phyloP scores from a whole-genome alignment of 2,113 vertebrate species.

The Megalops atlanticus region DNA sequence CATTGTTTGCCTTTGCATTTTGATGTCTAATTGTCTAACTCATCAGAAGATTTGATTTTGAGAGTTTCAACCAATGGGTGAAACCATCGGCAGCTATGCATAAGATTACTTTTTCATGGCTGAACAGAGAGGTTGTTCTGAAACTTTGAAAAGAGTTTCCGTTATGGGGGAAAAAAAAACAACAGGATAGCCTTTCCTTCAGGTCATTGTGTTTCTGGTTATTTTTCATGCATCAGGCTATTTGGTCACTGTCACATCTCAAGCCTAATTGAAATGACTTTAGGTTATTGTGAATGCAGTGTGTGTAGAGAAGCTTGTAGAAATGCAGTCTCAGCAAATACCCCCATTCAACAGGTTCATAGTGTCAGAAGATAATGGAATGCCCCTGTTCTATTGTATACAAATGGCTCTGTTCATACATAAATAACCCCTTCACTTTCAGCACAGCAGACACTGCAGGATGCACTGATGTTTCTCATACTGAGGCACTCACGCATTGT shows the following conservation, averaged over 20 bases:
- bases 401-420: slow-evolving; percentile 35
- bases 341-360: neutral
- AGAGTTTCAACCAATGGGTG: no score
- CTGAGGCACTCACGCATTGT: slow-evolving; percentile 51
- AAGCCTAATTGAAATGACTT: neutral
- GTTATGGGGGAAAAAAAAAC: neutral
- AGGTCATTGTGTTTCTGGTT: neutral
- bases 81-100: no score
- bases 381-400: slow-evolving; percentile 31
- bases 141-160: no score
- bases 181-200: neutral
- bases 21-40: neutral
- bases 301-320: neutral
- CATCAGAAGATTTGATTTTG: neutral
- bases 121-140: no score
- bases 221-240: neutral
- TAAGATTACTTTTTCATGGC: no score
- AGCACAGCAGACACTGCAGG: slow-evolving; percentile 33
- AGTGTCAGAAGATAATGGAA: neutral
- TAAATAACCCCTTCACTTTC: neutral
- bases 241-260: neutral
- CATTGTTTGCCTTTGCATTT: neutral
- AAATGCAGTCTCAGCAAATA: neutral
- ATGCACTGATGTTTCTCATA: slow-evolving; percentile 56
- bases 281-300: neutral